Conservation (phyloP, 1,140 invertebrate genomes). For the Steinernema khuongi region DNA sequence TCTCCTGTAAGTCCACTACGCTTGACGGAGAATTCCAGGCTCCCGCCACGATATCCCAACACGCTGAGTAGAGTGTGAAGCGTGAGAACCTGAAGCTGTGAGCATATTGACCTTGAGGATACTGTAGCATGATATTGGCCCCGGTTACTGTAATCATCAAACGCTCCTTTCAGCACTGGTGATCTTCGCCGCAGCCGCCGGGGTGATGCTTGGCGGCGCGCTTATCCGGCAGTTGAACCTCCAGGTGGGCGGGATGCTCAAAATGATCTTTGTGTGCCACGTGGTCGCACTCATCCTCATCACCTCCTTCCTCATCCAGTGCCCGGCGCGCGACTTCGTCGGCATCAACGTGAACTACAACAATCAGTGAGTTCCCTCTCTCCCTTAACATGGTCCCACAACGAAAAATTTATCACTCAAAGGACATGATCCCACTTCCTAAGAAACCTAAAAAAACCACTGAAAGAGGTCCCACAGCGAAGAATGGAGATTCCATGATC, state of each 20-base stretch:
- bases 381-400: neutral
- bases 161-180: constrained; percentile 48
- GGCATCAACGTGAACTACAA: constrained; percentile 54
- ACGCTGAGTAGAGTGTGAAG: neutral
- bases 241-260: constrained; percentile 56
- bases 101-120: neutral
- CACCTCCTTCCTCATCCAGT: constrained; percentile 53
- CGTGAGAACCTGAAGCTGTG: neutral
- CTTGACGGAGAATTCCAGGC: too few relatives aligned
- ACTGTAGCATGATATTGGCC: too few relatives aligned
- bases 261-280: constrained; percentile 58
- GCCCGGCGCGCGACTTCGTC: constrained; percentile 54
- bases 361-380: constrained; percentile 40
- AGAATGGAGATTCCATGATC: neutral
- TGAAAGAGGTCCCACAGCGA: neutral
- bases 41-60: too few relatives aligned
- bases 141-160: neutral
- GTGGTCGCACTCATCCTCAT: constrained; percentile 50
- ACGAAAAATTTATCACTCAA: constrained; percentile 10
- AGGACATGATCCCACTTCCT: constrained; percentile 5
- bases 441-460: constrained; percentile 31
- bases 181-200: constrained; percentile 57
- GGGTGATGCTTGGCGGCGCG: constrained; percentile 55
- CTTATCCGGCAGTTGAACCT: constrained; percentile 50
- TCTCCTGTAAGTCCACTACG: constrained; percentile 48